Conservation (phyloP, 2,797 vertebrate genomes). For the Melanotaenia boesemani region DNA sequence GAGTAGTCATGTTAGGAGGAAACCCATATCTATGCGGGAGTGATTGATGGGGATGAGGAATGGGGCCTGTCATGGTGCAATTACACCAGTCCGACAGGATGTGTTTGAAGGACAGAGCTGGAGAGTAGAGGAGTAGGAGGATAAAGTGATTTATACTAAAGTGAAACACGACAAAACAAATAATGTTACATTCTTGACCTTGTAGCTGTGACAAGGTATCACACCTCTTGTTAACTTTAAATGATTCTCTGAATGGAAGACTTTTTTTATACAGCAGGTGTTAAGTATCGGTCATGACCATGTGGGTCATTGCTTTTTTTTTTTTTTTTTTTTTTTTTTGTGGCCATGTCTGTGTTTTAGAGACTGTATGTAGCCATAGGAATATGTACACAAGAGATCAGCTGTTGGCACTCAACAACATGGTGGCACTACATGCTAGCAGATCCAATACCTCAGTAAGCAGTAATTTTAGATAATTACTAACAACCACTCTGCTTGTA, state of each 20-base stretch:
- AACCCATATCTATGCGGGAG: conserved; percentile 59
- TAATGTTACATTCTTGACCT: conserved; percentile 70
- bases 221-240: conserved; percentile 67
- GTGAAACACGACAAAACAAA: conserved; percentile 63
- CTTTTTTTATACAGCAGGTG: conserved; percentile 32
- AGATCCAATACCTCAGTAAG: no score
- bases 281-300: conserved; percentile 49
- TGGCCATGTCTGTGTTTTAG: no score
- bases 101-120: conserved; percentile 75
- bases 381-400: no score
- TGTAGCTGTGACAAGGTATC: conserved; percentile 59
- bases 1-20: conserved; percentile 54
- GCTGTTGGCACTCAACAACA: no score
- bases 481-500: no score
- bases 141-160: conserved; percentile 61
- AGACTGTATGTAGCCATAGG: no score
- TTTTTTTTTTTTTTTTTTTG: conserved; percentile 6
- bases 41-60: conserved; percentile 76
- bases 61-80: conserved; percentile 72
- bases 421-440: no score
- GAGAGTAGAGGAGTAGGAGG: conserved; percentile 37
- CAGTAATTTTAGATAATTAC: no score
- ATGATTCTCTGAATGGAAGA: conserved; percentile 48
- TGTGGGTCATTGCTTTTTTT: conserved; percentile 17
- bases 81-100: conserved; percentile 72